These are phyloP conservation scores for Hirtodrosophila cameraria DNA, from an alignment of 2,888 invertebrate genomes.

Conservation along the genomic window DNA sequence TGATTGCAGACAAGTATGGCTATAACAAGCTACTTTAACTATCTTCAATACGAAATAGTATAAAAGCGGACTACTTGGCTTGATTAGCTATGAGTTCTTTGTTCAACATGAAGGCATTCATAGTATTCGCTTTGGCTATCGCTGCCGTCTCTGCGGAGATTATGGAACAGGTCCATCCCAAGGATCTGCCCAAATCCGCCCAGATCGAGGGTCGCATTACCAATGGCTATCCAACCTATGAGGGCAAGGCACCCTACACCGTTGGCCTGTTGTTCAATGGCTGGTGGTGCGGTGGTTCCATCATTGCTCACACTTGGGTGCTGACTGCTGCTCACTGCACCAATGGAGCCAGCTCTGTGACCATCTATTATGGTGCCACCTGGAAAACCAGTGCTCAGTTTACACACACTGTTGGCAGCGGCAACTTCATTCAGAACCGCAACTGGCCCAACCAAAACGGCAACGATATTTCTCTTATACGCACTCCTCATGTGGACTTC, in stretches of 20 bases:
- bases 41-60: conserved; percentile 3
- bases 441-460: conserved; percentile 58
- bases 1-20: conserved; percentile 1
- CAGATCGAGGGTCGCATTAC: conserved; percentile 68
- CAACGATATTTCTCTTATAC: conserved; percentile 64
- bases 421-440: conserved; percentile 74
- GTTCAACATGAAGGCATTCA: conserved; percentile 5
- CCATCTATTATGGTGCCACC: conserved; percentile 72
- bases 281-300: conserved; percentile 78
- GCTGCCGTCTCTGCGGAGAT: conserved; percentile 43
- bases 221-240: conserved; percentile 65
- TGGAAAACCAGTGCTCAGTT: conserved; percentile 61
- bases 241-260: conserved; percentile 71
- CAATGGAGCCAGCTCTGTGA: conserved; percentile 48
- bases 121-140: conserved; percentile 37
- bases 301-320: conserved; percentile 70
- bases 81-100: neutral
- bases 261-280: conserved; percentile 65
- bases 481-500: conserved; percentile 44
- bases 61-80: conserved; percentile 4
- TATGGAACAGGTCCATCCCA: conserved; percentile 28
- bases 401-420: conserved; percentile 53
- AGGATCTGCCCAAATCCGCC: conserved; percentile 44
- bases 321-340: conserved; percentile 80
- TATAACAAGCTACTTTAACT: neutral